A percentile compares a stretch with the other conserved stretches of the same genome.
Conservation (phyloP, 2,888 invertebrate species). For the Tanypteryx hageni region DNA sequence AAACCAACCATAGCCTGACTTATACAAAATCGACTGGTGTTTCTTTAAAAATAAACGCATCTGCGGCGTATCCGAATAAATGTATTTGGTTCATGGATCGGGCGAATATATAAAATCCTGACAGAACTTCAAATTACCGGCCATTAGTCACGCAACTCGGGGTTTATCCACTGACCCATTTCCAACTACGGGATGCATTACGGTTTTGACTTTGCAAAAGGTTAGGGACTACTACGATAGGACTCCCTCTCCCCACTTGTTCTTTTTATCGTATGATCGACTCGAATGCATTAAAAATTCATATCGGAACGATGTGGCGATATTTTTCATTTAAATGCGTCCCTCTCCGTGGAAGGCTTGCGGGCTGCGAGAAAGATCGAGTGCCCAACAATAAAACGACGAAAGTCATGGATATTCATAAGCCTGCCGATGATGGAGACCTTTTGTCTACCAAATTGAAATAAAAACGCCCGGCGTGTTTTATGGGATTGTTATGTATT, state of each 20-base stretch:
- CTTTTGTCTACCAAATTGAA: constrained; percentile 7
- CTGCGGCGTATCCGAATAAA: neutral
- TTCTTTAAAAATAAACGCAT: neutral
- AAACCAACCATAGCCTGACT: too few species aligned
- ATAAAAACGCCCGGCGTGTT: neutral
- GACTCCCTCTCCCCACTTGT: neutral
- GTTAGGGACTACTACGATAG: constrained; percentile 13
- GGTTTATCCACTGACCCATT: constrained; percentile 27
- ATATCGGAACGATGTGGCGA: neutral
- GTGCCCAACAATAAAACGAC: neutral
- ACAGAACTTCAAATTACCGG: constrained; percentile 14
- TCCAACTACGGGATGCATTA: neutral
- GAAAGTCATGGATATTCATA: neutral
- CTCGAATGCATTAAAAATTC: constrained; percentile 18
- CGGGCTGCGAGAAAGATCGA: neutral
- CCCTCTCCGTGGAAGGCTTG: neutral
- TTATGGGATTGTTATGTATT: neutral
- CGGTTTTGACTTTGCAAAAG: constrained; percentile 14
- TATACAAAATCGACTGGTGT: too few species aligned
- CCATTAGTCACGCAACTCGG: constrained; percentile 11
- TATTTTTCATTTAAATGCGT: constrained; percentile 23
- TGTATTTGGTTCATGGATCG: constrained; percentile 2
- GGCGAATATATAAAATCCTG: neutral
- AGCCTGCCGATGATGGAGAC: neutral
- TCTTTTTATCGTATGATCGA: neutral